Conservation (phyloP, 1,140 invertebrate species). For the Pygmarrhopalites habei region DNA sequence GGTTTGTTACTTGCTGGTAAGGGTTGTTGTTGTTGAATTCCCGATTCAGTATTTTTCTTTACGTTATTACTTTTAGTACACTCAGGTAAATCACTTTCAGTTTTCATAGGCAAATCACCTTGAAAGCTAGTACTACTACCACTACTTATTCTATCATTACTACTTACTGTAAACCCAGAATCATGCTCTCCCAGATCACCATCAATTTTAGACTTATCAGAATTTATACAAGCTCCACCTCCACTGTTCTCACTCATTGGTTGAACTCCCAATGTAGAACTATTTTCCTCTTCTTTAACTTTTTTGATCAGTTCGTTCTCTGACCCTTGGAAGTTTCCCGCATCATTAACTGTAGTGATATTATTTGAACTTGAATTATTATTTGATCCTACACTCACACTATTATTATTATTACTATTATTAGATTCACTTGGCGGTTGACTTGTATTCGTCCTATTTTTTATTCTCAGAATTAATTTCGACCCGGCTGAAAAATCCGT, state of each 20-base stretch:
- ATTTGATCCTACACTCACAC: not conserved
- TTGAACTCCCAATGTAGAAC: not conserved
- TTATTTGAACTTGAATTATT: not conserved
- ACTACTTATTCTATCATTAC: conserved; percentile 31
- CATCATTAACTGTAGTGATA: not conserved
- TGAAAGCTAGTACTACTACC: not conserved
- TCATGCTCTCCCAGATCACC: conserved; percentile 22
- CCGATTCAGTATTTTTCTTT: not conserved
- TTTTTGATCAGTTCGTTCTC: too few relatives aligned
- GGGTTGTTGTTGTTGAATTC: not conserved
- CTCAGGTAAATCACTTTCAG: too few relatives aligned
- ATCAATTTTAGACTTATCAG: not conserved
- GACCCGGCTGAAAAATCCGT: conserved; percentile 52
- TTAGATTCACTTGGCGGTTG: conserved; percentile 31
- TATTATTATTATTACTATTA: conserved; percentile 25
- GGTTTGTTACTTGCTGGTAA: too few relatives aligned
- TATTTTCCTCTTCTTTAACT: too few relatives aligned
- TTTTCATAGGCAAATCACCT: too few relatives aligned
- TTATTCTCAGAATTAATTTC: conserved; percentile 61
- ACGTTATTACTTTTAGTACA: too few relatives aligned
- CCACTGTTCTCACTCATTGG: not conserved
- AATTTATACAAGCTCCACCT: not conserved
- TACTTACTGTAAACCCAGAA: conserved; percentile 36
- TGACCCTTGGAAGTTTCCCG: not conserved
- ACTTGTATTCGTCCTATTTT: conserved; percentile 30